Percentiles rank a stretch among this genome's conserved stretches.
Conservation (phyloP, 2,888 invertebrate species). For the Harpalus rubripes region DNA sequence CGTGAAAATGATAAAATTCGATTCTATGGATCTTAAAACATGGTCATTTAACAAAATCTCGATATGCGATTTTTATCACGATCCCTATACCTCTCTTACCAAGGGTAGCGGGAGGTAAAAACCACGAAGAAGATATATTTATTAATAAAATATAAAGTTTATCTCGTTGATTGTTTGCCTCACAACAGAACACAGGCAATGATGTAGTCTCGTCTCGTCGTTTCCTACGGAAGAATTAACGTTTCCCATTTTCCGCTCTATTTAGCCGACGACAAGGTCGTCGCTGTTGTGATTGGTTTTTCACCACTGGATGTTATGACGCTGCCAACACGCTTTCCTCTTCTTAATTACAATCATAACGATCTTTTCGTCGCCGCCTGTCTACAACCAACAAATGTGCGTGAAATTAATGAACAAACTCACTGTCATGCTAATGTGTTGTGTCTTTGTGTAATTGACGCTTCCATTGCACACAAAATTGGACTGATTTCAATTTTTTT, state of each 20-base stretch:
- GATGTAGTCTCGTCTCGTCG: too few relatives aligned
- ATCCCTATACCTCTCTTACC: too few relatives aligned
- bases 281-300: conserved; percentile 62
- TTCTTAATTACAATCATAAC: conserved; percentile 50
- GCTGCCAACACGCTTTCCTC: background rate
- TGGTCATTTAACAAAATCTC: too few relatives aligned
- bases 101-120: too few relatives aligned
- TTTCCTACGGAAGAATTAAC: conserved; percentile 57
- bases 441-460: background rate
- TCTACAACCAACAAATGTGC: background rate
- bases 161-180: too few relatives aligned
- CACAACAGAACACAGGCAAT: too few relatives aligned
- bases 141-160: too few relatives aligned
- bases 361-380: conserved; percentile 16
- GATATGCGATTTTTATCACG: too few relatives aligned
- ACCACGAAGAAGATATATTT: too few relatives aligned
- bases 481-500: background rate
- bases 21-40: too few relatives aligned
- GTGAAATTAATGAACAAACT: background rate
- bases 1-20: too few relatives aligned
- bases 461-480: background rate
- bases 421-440: conserved; percentile 1
- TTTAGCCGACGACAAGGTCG: conserved; percentile 60
- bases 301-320: conserved; percentile 44
- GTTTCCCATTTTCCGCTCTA: conserved; percentile 65